phyloP scores from a whole-genome alignment of 2,888 invertebrate genomes.

The Acleris sparsana region DNA sequence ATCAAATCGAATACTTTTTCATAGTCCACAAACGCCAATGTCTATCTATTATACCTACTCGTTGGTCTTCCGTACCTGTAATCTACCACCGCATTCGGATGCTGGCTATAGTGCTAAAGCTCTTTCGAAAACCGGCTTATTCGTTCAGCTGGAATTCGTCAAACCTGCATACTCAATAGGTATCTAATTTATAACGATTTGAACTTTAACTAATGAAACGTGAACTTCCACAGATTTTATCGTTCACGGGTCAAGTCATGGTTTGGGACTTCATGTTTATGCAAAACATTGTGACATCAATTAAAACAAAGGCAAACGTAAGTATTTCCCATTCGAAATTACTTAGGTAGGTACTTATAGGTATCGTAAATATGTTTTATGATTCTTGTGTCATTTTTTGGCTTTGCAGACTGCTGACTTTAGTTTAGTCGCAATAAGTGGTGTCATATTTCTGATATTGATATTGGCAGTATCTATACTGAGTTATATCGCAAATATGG shows the following conservation, averaged over 20 bases:
- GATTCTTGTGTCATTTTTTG: background rate
- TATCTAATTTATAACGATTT: too few relatives aligned
- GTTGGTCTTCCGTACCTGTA: too few relatives aligned
- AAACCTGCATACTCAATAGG: too few relatives aligned
- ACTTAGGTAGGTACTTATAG: too few relatives aligned
- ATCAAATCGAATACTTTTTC: too few relatives aligned
- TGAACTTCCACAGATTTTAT: slow-evolving; percentile 53
- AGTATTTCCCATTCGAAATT: background rate
- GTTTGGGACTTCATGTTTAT: slow-evolving; percentile 55
- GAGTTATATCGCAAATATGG: slow-evolving; percentile 48
- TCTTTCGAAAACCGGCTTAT: background rate
- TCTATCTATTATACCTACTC: too few relatives aligned
- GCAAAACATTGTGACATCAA: slow-evolving; percentile 53
- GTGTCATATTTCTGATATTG: slow-evolving; percentile 44
- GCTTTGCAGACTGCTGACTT: slow-evolving; percentile 45
- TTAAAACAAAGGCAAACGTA: slow-evolving; percentile 55
- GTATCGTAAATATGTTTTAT: too few relatives aligned
- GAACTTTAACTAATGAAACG: too few relatives aligned
- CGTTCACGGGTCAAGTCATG: slow-evolving; percentile 53
- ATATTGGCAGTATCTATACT: slow-evolving; percentile 44
- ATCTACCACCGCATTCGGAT: too few relatives aligned
- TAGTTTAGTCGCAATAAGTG: slow-evolving; percentile 40
- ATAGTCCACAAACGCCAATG: too few relatives aligned
- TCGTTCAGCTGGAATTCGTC: slow-evolving; percentile 15
- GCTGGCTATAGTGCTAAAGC: too few relatives aligned